Evolutionary conservation across 2,797 vertebrate species (phyloP), one percentile per base, ranked within the genome.

Genomic region (Chloroceryle amazona): DNA sequence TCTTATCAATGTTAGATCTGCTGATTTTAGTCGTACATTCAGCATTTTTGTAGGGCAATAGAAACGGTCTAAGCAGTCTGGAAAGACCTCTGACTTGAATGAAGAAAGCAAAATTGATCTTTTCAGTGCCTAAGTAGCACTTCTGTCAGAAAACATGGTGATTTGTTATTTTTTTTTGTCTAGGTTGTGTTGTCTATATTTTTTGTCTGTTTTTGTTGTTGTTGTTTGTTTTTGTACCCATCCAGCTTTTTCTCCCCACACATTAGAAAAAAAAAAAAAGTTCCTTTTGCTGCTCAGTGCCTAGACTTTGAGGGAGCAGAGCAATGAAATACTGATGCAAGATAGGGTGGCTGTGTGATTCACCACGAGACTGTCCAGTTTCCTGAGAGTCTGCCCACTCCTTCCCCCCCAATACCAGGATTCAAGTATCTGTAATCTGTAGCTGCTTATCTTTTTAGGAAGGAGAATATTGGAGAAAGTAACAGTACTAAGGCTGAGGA

Each of bases 161-260:
- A 8, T 0, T 0, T 58, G 55, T 49, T 49, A 13, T 7, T 28
- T 51, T 51, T 49, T 25, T 23, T 21, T 46, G 44, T 14, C 22
- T 51, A 15, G 22, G 46, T 47, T 47, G 20, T 19, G 44, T 25
- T 9, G 37, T 37, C 37, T 37, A 37, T 37, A 37, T 51, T 49
- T 25, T 23, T 21, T 46, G 44, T 14, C 12, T 51, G 13, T 15
- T 25, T 51, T 12, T 10, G 10, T 46, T 47, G 46, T 33, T 35
- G 23, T 37, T 37, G 9, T 26, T 61, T 37, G 6, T 29, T 37
- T 76, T 44, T 28, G 16, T 39, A 41, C 6, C 7, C 3, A 20
- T 58, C 13, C 4, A n/a, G 2, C 23, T 82, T 72, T 92, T 19
- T 54, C 14, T 23, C 20, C 12, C 31, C 11, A 13, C 20, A 10